Conservation (phyloP, 2,797 vertebrate species). For the Labroides dimidiatus region DNA sequence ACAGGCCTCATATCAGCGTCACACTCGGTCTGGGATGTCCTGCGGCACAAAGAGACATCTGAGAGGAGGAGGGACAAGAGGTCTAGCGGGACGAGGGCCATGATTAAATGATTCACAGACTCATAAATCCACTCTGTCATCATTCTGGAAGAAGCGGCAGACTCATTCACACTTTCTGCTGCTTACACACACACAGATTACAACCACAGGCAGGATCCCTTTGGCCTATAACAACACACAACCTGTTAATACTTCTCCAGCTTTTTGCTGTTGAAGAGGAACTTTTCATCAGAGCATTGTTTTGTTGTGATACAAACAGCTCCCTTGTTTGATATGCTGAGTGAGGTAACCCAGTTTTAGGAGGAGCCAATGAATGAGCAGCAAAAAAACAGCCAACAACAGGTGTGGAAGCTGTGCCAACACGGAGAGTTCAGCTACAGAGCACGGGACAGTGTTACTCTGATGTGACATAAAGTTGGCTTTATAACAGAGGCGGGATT, state of each 20-base stretch:
- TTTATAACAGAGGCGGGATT: neutral
- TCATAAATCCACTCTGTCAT: conserved; percentile 48
- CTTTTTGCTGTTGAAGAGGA: neutral
- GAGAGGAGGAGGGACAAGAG: conserved; percentile 27
- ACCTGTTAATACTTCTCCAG: conserved; percentile 18
- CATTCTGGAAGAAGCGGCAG: conserved; percentile 21
- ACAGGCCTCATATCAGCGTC: conserved; percentile 22
- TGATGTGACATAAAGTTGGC: neutral
- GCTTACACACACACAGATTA: conserved; percentile 22
- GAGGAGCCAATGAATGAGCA: neutral
- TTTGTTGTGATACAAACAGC: conserved; percentile 2
- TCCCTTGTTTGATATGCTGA: neutral
- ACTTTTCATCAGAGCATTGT: neutral
- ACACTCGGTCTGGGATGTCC: conserved; percentile 36
- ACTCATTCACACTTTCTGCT: conserved; percentile 33
- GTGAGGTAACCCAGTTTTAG: conserved; percentile 5
- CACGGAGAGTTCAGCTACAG: conserved; percentile 2
- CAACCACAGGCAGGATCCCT: conserved; percentile 12
- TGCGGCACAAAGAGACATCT: conserved; percentile 29
- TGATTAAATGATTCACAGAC: conserved; percentile 55
- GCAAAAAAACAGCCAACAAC: conserved; percentile 17
- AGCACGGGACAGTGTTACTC: neutral
- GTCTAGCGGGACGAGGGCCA: conserved; percentile 26
- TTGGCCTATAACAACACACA: conserved; percentile 10
- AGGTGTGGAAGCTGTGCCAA: conserved; percentile 3